Base-by-base conservation (phyloP, 2,113 vertebrate species). In the Spea bombifrons region DNA sequence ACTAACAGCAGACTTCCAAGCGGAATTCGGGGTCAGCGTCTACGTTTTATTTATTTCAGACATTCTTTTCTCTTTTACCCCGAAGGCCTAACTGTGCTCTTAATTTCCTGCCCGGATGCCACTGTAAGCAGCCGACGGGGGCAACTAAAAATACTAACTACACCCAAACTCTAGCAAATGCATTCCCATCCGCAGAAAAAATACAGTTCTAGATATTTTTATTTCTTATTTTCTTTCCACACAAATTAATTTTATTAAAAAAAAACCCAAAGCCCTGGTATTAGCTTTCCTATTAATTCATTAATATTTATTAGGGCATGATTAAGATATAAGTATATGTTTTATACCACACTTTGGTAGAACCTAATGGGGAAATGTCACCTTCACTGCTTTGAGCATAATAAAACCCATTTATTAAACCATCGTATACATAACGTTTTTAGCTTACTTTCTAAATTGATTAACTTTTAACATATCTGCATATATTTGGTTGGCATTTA, bases 71-170 rank as follows among this genome's bases (percentile, higher is more conserved):
- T 3, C n/a, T 30, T 8, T 9, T 66, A 10, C 10, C 74, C 74
- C 17, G 13, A 15, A 75, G 74, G 74, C 64, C 74, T n/a, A 5
- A n/a, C 64, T 66, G 73, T 52, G 61, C 74, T 64, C 48, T 53
- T 75, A 3, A 75, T 75, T 75, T 75, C 74, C 74, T 75, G 74
- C 74, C 55, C 49, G 2, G 48, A 47, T 55, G 15, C 5, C 53
- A 45, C 46, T 44, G 4, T 45, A 5, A 7, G 7, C 16, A 30
- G 5, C 12, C 50, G n/a, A 30, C 45, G 49, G 43, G 15, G 67
- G 3, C 17, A 8, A 16, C 10, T 6, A 4, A 47, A 30, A 30
- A 30, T 30, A 30, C 30, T 30, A 30, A 30, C 30, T 30, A 30
- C 30, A 30, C 30, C 30, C 30, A 30, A 30, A 30, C 30, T 30